Evolutionary conservation across 2,113 vertebrate species (phyloP).

Genomic region (Ia io): DNA sequence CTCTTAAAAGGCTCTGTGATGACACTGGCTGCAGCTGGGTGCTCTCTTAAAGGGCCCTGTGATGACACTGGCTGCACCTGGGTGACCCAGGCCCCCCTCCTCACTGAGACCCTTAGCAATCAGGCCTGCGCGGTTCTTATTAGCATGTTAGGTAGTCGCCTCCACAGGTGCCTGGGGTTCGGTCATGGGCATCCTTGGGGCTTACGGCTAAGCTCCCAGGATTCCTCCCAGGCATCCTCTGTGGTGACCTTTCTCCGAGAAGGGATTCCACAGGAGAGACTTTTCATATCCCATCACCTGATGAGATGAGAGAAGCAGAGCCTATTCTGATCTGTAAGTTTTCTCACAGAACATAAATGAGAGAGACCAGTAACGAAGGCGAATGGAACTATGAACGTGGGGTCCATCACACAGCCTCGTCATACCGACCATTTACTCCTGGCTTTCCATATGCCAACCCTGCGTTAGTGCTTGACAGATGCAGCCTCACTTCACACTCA

Average conservation of each 20-base stretch:
- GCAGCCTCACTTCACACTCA: accelerated
- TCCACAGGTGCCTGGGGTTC: background rate
- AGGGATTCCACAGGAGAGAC: background rate
- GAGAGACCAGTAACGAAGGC: background rate
- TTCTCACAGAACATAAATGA: background rate
- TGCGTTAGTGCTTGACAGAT: too few species aligned
- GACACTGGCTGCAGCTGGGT: too few species aligned
- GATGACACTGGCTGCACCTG: background rate
- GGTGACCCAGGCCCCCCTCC: accelerated
- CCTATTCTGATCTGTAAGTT: background rate
- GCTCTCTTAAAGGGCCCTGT: too few species aligned
- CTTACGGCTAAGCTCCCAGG: background rate
- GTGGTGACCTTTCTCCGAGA: background rate
- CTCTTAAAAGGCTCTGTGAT: background rate
- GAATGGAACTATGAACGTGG: background rate
- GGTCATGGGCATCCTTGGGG: background rate
- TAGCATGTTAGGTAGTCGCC: accelerated
- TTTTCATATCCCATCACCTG: background rate
- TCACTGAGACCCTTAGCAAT: too few species aligned
- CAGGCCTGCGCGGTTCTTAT: background rate
- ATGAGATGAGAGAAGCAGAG: background rate
- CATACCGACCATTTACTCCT: too few species aligned
- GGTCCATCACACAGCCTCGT: background rate
- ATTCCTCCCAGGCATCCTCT: background rate
- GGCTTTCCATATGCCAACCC: background rate